phyloP scores from a whole-genome alignment of 2,888 invertebrate genomes.

The Drosophila kuntzei region DNA sequence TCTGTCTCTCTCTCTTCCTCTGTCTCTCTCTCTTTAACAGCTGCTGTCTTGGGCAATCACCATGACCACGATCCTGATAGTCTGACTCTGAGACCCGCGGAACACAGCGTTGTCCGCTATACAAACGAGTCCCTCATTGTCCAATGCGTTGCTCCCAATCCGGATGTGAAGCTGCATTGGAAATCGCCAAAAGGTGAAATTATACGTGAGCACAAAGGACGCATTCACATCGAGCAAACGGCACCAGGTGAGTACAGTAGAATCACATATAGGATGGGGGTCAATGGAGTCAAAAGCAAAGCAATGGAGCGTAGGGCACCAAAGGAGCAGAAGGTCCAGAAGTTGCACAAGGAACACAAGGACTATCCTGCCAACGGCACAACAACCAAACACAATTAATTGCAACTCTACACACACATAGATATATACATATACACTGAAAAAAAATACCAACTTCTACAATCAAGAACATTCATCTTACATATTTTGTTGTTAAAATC shows the following conservation, averaged over 20 bases:
- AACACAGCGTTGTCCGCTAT: slow-evolving; percentile 84
- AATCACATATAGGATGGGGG: neutral
- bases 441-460: too few species aligned
- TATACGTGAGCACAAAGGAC: slow-evolving; percentile 84
- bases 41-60: slow-evolving; percentile 77
- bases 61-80: slow-evolving; percentile 64
- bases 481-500: too few species aligned
- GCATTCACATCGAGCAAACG: slow-evolving; percentile 85
- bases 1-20: neutral
- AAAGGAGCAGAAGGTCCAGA: slow-evolving; percentile 1
- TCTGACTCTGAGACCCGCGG: slow-evolving; percentile 82
- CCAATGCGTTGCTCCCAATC: slow-evolving; percentile 81
- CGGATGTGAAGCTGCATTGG: slow-evolving; percentile 84
- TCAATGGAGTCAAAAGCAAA: slow-evolving; percentile 1
- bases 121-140: slow-evolving; percentile 86
- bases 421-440: slow-evolving; percentile 12
- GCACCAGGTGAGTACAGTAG: slow-evolving; percentile 78
- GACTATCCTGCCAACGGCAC: slow-evolving; percentile 45
- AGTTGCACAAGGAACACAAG: neutral
- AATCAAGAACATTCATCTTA: too few species aligned
- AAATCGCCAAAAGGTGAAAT: slow-evolving; percentile 84
- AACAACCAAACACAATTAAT: slow-evolving; percentile 75
- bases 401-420: slow-evolving; percentile 52
- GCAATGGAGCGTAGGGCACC: slow-evolving; percentile 8
- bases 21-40: slow-evolving; percentile 51